phyloP scores from a whole-genome alignment of 2,797 vertebrate species.

The Peromyscus eremicus region DNA sequence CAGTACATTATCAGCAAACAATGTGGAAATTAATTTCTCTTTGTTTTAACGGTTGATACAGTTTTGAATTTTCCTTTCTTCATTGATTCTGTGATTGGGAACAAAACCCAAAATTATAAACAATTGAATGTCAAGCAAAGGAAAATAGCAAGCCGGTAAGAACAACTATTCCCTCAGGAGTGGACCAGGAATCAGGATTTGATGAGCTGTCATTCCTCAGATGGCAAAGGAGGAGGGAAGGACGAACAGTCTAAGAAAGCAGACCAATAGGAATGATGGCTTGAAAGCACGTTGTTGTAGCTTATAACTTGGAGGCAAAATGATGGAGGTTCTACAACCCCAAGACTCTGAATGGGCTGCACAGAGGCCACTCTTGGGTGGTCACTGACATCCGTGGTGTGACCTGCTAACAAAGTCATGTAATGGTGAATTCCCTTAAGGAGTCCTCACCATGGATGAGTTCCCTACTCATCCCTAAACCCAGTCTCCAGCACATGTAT shows the following conservation, averaged over 20 bases:
- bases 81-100: conserved; percentile 25
- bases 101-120: background rate
- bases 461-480: background rate
- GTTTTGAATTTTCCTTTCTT: conserved; percentile 51
- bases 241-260: background rate
- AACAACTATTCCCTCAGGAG: background rate
- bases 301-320: background rate
- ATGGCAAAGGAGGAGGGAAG: background rate
- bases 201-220: background rate
- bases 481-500: background rate
- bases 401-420: background rate
- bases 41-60: conserved; percentile 26
- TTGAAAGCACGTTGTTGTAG: background rate
- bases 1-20: background rate
- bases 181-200: background rate
- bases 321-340: background rate
- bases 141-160: background rate
- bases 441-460: background rate
- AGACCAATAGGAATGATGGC: background rate
- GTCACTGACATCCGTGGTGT: background rate
- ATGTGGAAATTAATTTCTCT: conserved; percentile 38
- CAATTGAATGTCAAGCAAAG: background rate
- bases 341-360: background rate
- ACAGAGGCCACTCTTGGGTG: background rate
- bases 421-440: background rate